phyloP scores from a whole-genome alignment of 1,140 invertebrate genomes.

The Delia radicum region DNA sequence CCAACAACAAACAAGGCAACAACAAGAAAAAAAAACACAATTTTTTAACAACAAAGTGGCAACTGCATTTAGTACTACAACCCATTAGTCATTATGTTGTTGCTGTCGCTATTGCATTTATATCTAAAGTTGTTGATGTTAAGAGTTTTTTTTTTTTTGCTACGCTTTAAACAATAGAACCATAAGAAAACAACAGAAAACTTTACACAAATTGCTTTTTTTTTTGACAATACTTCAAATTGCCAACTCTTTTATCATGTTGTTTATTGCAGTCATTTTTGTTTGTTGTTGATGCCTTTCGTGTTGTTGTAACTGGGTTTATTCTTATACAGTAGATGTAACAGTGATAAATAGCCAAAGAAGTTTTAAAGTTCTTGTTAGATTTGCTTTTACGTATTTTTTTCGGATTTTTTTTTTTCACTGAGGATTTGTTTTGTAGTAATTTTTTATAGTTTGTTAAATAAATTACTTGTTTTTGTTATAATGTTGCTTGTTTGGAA shows the following conservation, averaged over 20 bases:
- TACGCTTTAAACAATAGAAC: background rate
- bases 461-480: no score
- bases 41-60: constrained; percentile 3
- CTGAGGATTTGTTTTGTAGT: background rate
- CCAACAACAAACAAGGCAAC: background rate
- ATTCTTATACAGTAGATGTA: background rate
- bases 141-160: background rate
- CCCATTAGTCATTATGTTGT: constrained; percentile 11
- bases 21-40: background rate
- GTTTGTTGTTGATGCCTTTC: constrained; percentile 1
- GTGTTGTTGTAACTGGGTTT: background rate
- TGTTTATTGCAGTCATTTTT: constrained; percentile 1
- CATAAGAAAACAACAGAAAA: background rate
- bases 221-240: constrained; percentile 20
- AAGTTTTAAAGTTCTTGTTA: constrained; percentile 2
- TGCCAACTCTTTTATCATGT: constrained; percentile 20
- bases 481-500: background rate
- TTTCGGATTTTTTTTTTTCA: background rate
- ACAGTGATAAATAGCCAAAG: constrained; percentile 12
- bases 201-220: constrained; percentile 13
- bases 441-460: background rate
- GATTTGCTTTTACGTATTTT: background rate
- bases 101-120: constrained; percentile 3
- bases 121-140: background rate
- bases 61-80: constrained; percentile 13